Base-by-base conservation (phyloP, 2,888 invertebrate genomes). In the Bhutanitis thaidina region DNA sequence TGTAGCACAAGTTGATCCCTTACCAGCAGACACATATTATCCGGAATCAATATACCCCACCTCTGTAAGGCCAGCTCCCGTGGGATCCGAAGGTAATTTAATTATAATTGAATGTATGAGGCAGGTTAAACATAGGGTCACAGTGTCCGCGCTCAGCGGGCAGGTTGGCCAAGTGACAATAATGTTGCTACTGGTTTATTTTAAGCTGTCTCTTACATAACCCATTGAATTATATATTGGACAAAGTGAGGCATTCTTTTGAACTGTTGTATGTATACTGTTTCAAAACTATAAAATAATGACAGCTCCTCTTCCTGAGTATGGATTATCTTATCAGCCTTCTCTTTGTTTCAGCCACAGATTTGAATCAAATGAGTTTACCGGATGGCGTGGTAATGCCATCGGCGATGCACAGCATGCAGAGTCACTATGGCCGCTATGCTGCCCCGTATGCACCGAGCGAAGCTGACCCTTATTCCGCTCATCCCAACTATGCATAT, bases 21-120 rank as follows among this genome's bases (percentile, higher is more conserved):
- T 78, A 49, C 67, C 81, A 1, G 51, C 74, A 4, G 86, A 88
- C 29, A 54, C 73, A 0, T 83, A 83, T 56, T 87, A 86, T 52
- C 85, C 88, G 4, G 87, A 89, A 47, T 77, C 86, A 16, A 82
- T 90, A 40, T 91, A 91, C 60, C 91, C 93, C 0, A 93, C 93
- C 0, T 91, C 92, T 1, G 87, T 94, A 2, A 82, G 94, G 38
- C 95, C 95, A 0, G 90, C 93, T 34, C 94, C 94, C 0, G 87
- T 95, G 3, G 95, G 95, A 3, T 94, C 94, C 0, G 95, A 95
- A 87, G 91, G 87, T 89, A 74, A 60, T 51, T 32, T 5, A 14
- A 30, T 38, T 30, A 5, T 46, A n/a, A n/a, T n/a, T n/a, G n/a
- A n/a, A n/a, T n/a, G n/a, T n/a, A n/a, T n/a, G n/a, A n/a, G n/a